phyloP scores from a whole-genome alignment of 2,797 vertebrate species.

The Margarornis squamiger region DNA sequence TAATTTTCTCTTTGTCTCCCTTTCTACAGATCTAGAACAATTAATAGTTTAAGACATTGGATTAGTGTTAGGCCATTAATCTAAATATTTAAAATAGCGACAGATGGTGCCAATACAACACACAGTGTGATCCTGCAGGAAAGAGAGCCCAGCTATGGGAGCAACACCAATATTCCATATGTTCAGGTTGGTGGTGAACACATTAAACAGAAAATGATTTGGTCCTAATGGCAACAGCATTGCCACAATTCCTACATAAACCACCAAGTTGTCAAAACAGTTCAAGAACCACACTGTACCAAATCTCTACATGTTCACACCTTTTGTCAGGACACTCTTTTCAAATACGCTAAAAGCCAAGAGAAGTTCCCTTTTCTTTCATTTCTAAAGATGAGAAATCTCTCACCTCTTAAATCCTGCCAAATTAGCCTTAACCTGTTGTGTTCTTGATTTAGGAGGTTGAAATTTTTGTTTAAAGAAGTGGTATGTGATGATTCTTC shows the following conservation, averaged over 20 bases:
- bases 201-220: neutral
- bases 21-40: conserved; percentile 46
- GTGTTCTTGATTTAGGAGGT: neutral
- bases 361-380: neutral
- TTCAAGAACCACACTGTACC: neutral
- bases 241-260: neutral
- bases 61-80: conserved; percentile 55
- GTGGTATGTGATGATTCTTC: neutral
- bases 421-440: neutral
- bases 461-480: neutral
- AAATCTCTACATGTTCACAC: neutral
- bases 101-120: conserved; percentile 23
- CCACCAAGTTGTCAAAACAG: neutral
- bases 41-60: conserved; percentile 58
- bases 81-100: conserved; percentile 62
- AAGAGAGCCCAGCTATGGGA: neutral
- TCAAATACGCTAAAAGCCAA: neutral
- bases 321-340: neutral
- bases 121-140: neutral
- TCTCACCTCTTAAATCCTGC: neutral
- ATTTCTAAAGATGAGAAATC: neutral
- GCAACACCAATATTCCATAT: conserved; percentile 22
- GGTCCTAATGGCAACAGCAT: neutral
- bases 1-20: conserved; percentile 11
- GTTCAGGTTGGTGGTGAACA: neutral